Evolutionary conservation across 2,797 vertebrate genomes (phyloP), one percentile per base, ranked within the genome.

Genomic region (Acomys russatus): DNA sequence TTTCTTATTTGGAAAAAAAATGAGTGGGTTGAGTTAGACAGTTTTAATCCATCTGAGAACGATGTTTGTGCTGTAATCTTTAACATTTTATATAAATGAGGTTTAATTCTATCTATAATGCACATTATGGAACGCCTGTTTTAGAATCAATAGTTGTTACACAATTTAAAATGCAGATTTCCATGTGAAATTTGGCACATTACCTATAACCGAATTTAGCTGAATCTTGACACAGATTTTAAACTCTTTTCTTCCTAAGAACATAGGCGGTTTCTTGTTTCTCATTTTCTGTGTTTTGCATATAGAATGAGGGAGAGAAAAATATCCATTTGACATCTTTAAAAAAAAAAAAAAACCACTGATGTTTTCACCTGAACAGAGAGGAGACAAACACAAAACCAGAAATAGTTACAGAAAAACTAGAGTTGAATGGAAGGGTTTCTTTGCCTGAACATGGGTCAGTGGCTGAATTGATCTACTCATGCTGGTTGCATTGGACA

Each of bases 1-100:
- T 86, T 94, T 35, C n/a, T 89, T 49, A 89, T 76, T 94, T 96
- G 76, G 90, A 92, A 94, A 96, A 83, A 94, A 94, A 96, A 83
- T 85, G 88, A 88, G 49, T 95, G n/a, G 9, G 54, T 82, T 93
- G 85, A 63, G 85, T 79, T 79, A 88, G 38, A 91, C 91, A 35
- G 83, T 91, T 78, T 94, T 94, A 92, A 25, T 93, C 92, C 44
- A 54, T 87, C 83, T 91, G 82, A 93, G 33, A 88, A 73, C 49
- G 77, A 38, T 89, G 59, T 96, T 91, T 95, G 44, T 92, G 22
- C 49, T 90, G 3, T 83, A 83, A 51, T 83, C 73, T 76, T 71
- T 88, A 93, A 94, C 68, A 49, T 70, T 95, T 92, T 94, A 77
- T 78, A 49, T 33, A 97, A 95, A 86, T 83, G 70, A 92, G 35